Evolutionary conservation across 2,888 invertebrate genomes (phyloP).

Genomic region (Oeneis ivallda): DNA sequence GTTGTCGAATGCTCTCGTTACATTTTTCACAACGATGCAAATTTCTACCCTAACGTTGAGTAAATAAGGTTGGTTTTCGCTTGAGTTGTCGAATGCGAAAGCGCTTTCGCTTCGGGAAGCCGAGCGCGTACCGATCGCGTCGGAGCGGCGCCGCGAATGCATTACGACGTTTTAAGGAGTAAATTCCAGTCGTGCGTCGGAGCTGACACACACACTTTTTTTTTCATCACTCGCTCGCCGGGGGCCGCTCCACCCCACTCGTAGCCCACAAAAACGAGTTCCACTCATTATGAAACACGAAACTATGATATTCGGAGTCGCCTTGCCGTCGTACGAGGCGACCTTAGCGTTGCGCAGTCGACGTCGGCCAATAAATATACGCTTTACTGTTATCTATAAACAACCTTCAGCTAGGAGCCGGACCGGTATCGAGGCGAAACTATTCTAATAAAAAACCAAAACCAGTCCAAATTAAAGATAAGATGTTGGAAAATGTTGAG

Average conservation of each 20-base stretch:
- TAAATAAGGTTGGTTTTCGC: too few species aligned
- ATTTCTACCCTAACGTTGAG: too few species aligned
- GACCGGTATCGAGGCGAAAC: slow-evolving; percentile 78
- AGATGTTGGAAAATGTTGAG: slow-evolving; percentile 57
- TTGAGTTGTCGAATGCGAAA: too few species aligned
- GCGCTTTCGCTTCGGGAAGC: too few species aligned
- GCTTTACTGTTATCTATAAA: slow-evolving; percentile 77
- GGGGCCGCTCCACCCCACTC: slow-evolving; percentile 58
- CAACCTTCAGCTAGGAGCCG: slow-evolving; percentile 67
- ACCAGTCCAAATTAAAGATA: slow-evolving; percentile 75
- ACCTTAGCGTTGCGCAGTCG: slow-evolving; percentile 67
- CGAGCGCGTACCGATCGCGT: too few species aligned
- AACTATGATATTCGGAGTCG: slow-evolving; percentile 75
- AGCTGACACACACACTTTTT: too few species aligned
- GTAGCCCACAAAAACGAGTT: slow-evolving; percentile 71
- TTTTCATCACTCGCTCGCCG: slow-evolving; percentile 29
- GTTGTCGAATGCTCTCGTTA: too few species aligned
- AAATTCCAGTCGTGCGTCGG: too few species aligned
- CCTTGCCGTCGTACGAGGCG: slow-evolving; percentile 50
- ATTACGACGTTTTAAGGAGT: too few species aligned
- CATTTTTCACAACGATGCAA: too few species aligned
- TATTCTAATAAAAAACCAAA: slow-evolving; percentile 77
- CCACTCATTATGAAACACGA: slow-evolving; percentile 78
- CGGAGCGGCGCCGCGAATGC: too few species aligned
- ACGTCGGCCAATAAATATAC: slow-evolving; percentile 65